A percentile compares a stretch with the other conserved stretches of the same genome.
These are phyloP conservation scores for Luperina testacea DNA, from an alignment of 2,888 invertebrate genomes.

Conservation along the genomic window DNA sequence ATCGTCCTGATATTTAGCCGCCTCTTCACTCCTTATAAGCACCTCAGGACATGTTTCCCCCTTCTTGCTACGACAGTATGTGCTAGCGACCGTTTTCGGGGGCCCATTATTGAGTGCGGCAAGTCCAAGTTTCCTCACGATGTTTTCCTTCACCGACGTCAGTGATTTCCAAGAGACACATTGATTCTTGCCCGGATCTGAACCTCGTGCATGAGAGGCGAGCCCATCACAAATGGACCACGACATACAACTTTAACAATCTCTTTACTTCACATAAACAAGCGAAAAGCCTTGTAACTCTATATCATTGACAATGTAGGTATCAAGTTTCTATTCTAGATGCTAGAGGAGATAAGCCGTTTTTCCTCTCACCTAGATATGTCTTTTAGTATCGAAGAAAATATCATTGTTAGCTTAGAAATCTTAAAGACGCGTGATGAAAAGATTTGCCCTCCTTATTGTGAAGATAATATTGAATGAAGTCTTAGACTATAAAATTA, in stretches of 20 bases:
- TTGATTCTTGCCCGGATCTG: neutral
- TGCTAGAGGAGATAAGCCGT: neutral
- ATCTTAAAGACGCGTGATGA: neutral
- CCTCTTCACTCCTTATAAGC: neutral
- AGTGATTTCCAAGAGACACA: neutral
- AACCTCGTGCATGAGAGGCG: neutral
- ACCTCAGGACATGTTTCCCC: neutral
- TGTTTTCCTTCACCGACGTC: neutral
- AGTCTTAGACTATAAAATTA: neutral
- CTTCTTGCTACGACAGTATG: neutral
- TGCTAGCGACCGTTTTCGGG: neutral
- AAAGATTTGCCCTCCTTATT: neutral
- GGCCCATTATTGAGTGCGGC: neutral
- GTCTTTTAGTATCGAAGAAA: neutral
- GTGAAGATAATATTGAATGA: neutral
- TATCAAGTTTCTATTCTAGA: constrained; percentile 6
- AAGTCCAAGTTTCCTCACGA: neutral
- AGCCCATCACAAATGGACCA: neutral
- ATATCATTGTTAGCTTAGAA: constrained; percentile 1
- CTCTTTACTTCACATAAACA: neutral
- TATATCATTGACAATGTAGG: neutral
- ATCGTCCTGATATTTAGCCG: neutral
- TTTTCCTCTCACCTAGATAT: too few relatives aligned
- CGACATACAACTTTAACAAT: neutral
- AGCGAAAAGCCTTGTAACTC: neutral